Percentiles rank a stretch among this genome's conserved stretches.
Conservation (phyloP, 2,888 invertebrate species). For the Pseudeuparius sepicola region DNA sequence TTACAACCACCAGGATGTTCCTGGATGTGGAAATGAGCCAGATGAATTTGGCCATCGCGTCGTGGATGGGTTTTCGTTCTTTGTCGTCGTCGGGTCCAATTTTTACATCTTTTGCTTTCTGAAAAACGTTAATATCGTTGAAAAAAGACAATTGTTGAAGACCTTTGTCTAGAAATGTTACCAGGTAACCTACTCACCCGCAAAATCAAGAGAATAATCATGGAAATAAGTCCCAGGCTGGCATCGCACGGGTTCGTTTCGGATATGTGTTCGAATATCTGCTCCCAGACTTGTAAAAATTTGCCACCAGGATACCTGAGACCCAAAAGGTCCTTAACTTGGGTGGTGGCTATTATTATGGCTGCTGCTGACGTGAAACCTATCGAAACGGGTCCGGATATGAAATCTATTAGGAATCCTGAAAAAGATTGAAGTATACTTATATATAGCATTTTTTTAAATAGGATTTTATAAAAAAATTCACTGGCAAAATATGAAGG, state of each 20-base stretch:
- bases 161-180: not conserved
- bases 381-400: constrained; percentile 72
- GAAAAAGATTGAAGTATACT: constrained; percentile 24
- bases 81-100: constrained; percentile 40
- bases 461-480: no score
- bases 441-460: no score
- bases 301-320: constrained; percentile 58
- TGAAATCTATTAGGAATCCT: constrained; percentile 78
- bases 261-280: constrained; percentile 58
- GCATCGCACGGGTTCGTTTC: constrained; percentile 63
- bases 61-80: constrained; percentile 39
- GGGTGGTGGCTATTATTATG: constrained; percentile 71
- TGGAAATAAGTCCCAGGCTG: constrained; percentile 57
- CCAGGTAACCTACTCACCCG: constrained; percentile 46
- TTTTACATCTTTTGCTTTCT: constrained; percentile 64
- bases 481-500: no score
- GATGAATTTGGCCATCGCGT: constrained; percentile 44
- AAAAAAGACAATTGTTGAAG: no score
- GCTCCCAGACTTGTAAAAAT: constrained; percentile 61
- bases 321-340: constrained; percentile 66
- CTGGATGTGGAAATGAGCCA: constrained; percentile 67
- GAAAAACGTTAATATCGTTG: constrained; percentile 32
- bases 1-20: constrained; percentile 66
- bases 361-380: constrained; percentile 78
- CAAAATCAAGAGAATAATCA: constrained; percentile 56